Conservation (phyloP, 2,888 invertebrate species). For the Therioaphis trifolii region DNA sequence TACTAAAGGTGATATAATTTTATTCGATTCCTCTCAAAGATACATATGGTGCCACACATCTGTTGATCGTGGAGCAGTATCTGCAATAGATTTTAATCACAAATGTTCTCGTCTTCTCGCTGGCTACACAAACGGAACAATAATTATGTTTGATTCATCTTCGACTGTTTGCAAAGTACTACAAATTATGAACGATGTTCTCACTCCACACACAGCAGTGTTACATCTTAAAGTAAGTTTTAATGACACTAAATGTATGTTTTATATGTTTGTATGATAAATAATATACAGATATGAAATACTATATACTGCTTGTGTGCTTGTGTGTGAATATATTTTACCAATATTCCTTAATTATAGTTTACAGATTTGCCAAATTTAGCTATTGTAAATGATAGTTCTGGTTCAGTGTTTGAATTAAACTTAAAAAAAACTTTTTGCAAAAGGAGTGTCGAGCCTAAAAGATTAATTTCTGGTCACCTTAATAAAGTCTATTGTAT, state of each 20-base stretch:
- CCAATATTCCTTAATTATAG: conserved; percentile 68
- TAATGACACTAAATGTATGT: no score
- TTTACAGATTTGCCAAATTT: conserved; percentile 80
- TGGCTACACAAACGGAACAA: conserved; percentile 83
- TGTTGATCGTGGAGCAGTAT: conserved; percentile 81
- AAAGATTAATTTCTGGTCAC: conserved; percentile 96
- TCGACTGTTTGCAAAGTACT: conserved; percentile 77
- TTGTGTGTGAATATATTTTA: no score
- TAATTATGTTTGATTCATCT: conserved; percentile 88
- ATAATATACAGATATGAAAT: no score
- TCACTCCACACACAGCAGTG: conserved; percentile 85
- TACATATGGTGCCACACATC: conserved; percentile 87
- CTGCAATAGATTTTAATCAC: conserved; percentile 79
- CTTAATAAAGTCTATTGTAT: conserved; percentile 90
- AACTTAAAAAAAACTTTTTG: conserved; percentile 89
- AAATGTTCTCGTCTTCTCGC: conserved; percentile 88
- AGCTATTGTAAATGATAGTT: conserved; percentile 88
- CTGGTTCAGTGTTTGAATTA: conserved; percentile 95
- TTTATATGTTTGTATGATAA: neutral
- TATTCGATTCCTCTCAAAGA: conserved; percentile 87
- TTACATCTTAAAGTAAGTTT: conserved; percentile 75
- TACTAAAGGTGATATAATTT: conserved; percentile 89
- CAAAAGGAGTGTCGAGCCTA: conserved; percentile 87
- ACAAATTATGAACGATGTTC: conserved; percentile 81
- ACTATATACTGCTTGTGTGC: no score